These are phyloP conservation scores for Fregata magnificens DNA, from an alignment of 2,113 vertebrate genomes.

Conservation along the genomic window DNA sequence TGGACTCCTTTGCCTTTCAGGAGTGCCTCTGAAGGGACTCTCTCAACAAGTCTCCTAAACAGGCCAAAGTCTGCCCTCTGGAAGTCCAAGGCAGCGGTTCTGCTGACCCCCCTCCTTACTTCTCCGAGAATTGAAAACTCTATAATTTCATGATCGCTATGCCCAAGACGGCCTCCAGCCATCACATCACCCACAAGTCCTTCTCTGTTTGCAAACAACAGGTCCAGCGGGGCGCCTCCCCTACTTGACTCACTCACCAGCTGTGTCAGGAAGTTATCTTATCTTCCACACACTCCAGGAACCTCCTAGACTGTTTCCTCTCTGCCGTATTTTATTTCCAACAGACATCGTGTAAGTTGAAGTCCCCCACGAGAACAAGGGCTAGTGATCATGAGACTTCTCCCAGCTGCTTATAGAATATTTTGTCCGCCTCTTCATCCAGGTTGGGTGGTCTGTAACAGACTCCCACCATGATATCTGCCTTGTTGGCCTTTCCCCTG, in stretches of 20 bases:
- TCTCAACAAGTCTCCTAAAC: too few species aligned
- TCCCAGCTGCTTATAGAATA: too few species aligned
- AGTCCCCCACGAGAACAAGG: too few species aligned
- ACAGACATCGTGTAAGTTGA: too few species aligned
- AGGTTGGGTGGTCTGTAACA: background rate
- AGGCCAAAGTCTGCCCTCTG: too few species aligned
- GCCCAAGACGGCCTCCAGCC: background rate
- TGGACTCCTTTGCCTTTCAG: too few species aligned
- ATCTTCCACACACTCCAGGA: background rate
- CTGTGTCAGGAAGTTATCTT: background rate
- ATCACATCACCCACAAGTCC: background rate
- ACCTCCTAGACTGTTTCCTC: too few species aligned
- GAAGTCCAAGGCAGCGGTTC: too few species aligned
- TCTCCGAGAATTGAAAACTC: background rate
- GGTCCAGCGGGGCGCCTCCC: background rate
- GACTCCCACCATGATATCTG: background rate
- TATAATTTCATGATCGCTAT: background rate
- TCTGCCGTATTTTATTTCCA: too few species aligned
- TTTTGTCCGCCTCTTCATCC: background rate
- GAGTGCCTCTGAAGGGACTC: too few species aligned
- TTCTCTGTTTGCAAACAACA: background rate
- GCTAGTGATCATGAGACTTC: too few species aligned
- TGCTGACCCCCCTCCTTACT: background rate
- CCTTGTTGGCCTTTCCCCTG: background rate
- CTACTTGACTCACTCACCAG: background rate